Percentiles rank a stretch among this genome's conserved stretches.
Evolutionary conservation across 2,888 invertebrate species (phyloP).

Genomic region (Cerceris ruficornis): DNA sequence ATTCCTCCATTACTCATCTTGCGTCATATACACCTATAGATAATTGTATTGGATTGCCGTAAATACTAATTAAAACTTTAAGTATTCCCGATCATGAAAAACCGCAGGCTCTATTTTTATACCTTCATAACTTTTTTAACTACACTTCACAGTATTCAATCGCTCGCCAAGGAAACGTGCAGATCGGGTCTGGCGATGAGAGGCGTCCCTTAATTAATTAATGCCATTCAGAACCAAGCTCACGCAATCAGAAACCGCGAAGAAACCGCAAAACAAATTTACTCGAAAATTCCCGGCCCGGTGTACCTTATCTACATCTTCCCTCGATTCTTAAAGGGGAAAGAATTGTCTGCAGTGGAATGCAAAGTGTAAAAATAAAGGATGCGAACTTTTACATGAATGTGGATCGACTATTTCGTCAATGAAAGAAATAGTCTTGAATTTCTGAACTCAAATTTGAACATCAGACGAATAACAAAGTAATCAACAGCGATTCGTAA

Average conservation of each 20-base stretch:
- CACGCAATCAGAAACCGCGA: not conserved
- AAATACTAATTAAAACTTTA: no score
- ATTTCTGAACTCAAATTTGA: no score
- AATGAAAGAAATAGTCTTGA: no score
- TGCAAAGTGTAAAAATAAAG: not conserved
- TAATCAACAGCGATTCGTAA: no score
- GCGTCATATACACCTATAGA: no score
- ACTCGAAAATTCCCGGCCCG: not conserved
- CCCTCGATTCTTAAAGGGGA: not conserved
- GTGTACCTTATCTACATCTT: not conserved
- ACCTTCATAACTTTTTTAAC: not conserved
- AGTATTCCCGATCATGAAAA: no score
- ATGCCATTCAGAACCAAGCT: not conserved
- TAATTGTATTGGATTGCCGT: no score
- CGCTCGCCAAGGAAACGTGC: not conserved
- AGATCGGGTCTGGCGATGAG: conserved; percentile 3
- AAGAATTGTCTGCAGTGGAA: not conserved
- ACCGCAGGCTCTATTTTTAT: no score
- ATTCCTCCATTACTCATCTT: no score
- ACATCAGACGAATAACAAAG: no score
- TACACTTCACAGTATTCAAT: not conserved
- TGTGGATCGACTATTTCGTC: no score
- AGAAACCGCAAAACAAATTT: not conserved
- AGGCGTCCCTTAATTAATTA: conserved; percentile 30
- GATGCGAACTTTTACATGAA: no score